Evolutionary conservation across 2,888 invertebrate genomes (phyloP).

Genomic region (Heliconius ethilla): DNA sequence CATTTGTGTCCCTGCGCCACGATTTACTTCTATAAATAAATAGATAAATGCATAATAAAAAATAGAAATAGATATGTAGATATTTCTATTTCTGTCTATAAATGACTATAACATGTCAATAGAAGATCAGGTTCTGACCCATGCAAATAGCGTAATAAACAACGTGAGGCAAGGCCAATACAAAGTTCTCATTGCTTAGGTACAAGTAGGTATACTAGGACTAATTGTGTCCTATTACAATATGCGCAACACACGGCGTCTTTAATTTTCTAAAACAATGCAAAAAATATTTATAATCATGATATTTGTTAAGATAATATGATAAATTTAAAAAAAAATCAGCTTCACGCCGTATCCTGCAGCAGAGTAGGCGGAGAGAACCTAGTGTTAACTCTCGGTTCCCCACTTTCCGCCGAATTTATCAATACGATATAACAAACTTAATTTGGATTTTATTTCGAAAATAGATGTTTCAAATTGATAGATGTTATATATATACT

Average conservation of each 20-base stretch:
- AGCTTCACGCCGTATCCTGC: too few relatives aligned
- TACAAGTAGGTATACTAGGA: constrained; percentile 29
- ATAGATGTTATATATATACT: too few relatives aligned
- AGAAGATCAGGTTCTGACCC: constrained; percentile 29
- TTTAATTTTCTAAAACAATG: constrained; percentile 6
- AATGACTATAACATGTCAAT: constrained; percentile 24
- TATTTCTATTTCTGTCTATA: not conserved
- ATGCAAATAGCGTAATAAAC: constrained; percentile 38
- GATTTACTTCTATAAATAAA: too few relatives aligned
- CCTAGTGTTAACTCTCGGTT: too few relatives aligned
- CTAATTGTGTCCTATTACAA: constrained; percentile 37
- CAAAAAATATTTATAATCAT: not conserved
- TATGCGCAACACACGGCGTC: constrained; percentile 15
- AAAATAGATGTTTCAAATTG: too few relatives aligned
- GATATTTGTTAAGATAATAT: not conserved
- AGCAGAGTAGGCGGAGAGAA: too few relatives aligned
- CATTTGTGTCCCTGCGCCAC: too few relatives aligned
- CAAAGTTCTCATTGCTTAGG: constrained; percentile 26
- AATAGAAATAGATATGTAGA: not conserved
- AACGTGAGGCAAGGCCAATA: constrained; percentile 31
- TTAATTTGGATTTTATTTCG: too few relatives aligned
- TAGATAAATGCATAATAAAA: not conserved
- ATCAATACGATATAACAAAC: too few relatives aligned
- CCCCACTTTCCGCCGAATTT: too few relatives aligned
- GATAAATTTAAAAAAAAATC: too few relatives aligned